Base-by-base conservation (phyloP, 2,888 invertebrate genomes). In the Magallana nippona region DNA sequence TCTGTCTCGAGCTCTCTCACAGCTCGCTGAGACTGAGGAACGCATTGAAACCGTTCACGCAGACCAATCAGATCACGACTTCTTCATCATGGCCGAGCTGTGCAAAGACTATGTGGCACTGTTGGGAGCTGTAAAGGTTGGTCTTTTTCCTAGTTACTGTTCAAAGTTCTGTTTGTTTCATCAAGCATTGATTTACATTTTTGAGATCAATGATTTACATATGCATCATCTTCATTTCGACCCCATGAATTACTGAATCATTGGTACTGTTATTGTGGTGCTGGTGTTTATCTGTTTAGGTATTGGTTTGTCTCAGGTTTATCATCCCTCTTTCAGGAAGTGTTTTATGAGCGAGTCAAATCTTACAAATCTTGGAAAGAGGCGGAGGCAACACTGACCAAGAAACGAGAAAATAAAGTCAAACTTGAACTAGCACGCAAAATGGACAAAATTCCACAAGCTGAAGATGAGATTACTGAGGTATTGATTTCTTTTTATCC, bases 321-420 rank as follows among this genome's bases (percentile, higher is more conserved):
- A 22, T 62, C 32, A 82, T 56, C 82, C 83, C 27, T 44, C 44
- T 92, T 94, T 1, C 92, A 96, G 96, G 96, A 96, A 87, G 96
- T 96, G n/a, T 96, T 96, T 91, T 96, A 95, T 91, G 96, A 96
- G 91, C 94, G 96, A 82, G 96, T 96, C 2, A 96, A 97, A 95
- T 96, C 97, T 19, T 99, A 98, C 95, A 99, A 99, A 95, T 97
- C 97, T 92, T 99, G 99, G 98, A 98, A 99, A 94, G 98, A 98
- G 94, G 97, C 99, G 56, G 98, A 99, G 94, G 96, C 97, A 95
- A 98, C 97, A 95, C 95, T 99, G 87, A 98, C 97, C 22, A 98
- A 98, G 94, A 97, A 99, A 92, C 96, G 99, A 83, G 99, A 99
- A 94, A 96, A 96, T 91, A 98, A 98, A 94, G 97, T 97, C 0